A percentile compares a stretch with the other conserved stretches of the same genome.
phyloP scores from a whole-genome alignment of 2,797 vertebrate species.

The Steatocranus sp. region DNA sequence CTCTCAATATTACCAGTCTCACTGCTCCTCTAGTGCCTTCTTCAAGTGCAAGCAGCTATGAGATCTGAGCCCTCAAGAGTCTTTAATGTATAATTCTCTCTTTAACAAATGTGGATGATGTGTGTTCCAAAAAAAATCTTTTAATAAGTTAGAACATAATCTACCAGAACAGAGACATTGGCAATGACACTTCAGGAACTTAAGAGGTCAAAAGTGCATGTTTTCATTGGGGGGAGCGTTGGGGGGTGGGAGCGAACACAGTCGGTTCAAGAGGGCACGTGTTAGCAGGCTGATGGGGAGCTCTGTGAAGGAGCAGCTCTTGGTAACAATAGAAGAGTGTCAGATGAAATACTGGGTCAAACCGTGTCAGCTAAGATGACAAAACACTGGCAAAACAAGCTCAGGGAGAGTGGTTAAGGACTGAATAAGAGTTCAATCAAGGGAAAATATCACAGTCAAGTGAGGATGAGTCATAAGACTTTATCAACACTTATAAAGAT shows the following conservation, averaged over 20 bases:
- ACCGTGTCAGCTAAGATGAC: background rate
- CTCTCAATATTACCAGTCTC: constrained; percentile 39
- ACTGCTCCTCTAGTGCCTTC: constrained; percentile 31
- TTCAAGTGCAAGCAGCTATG: constrained; percentile 59
- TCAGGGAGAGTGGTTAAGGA: background rate
- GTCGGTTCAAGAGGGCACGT: background rate
- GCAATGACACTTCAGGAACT: constrained; percentile 36
- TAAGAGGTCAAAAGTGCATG: constrained; percentile 40
- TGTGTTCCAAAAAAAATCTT: constrained; percentile 38
- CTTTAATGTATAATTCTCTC: constrained; percentile 75
- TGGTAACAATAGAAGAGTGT: constrained; percentile 14
- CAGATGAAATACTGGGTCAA: constrained; percentile 11
- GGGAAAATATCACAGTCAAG: background rate
- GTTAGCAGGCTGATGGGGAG: constrained; percentile 16
- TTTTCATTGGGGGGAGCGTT: constrained; percentile 13
- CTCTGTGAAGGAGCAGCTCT: constrained; percentile 5
- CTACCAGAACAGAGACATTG: constrained; percentile 31
- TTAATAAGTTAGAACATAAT: constrained; percentile 52
- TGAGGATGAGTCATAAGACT: background rate
- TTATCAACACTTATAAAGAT: background rate
- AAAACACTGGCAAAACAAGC: background rate
- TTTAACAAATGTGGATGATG: constrained; percentile 57
- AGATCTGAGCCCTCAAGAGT: constrained; percentile 52
- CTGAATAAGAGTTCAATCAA: background rate
- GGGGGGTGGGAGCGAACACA: background rate